A percentile compares a stretch with the other conserved stretches of the same genome.
phyloP scores from a whole-genome alignment of 2,113 vertebrate genomes.

The Calidris pygmaea region DNA sequence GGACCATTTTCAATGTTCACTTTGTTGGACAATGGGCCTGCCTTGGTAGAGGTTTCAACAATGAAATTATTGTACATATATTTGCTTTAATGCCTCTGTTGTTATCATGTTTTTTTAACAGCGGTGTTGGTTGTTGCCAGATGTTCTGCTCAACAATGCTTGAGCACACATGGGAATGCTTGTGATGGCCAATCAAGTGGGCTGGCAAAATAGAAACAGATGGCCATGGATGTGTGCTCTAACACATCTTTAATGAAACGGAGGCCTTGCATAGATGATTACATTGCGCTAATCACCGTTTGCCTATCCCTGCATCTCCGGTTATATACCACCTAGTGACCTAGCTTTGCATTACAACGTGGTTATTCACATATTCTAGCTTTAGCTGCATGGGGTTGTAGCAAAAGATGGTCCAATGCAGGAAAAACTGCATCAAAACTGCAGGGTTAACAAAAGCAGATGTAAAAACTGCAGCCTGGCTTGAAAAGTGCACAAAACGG shows the following conservation, averaged over 20 bases:
- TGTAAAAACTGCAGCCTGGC: not conserved
- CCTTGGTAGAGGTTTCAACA: slow-evolving; percentile 51
- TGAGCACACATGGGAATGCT: slow-evolving; percentile 77
- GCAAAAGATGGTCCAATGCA: not conserved
- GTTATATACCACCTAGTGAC: slow-evolving; percentile 22
- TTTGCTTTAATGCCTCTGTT: slow-evolving; percentile 73
- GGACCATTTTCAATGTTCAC: not conserved
- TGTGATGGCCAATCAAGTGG: slow-evolving; percentile 72
- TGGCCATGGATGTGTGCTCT: slow-evolving; percentile 69
- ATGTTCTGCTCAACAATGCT: slow-evolving; percentile 71
- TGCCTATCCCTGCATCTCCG: not conserved
- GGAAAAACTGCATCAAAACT: not conserved
- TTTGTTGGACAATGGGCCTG: not conserved
- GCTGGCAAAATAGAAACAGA: slow-evolving; percentile 76
- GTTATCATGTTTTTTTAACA: slow-evolving; percentile 74
- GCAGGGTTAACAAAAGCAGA: not conserved
- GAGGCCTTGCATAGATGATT: not conserved
- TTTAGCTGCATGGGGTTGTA: not conserved
- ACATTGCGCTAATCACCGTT: not conserved
- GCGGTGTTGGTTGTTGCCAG: slow-evolving; percentile 67
- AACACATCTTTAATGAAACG: slow-evolving; percentile 63
- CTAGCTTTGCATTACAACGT: slow-evolving; percentile 12
- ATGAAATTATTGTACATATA: slow-evolving; percentile 65
- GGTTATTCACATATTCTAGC: not conserved
- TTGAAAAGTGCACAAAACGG: not conserved